These are phyloP conservation scores for Pygathrix nemaeus DNA, from an alignment of 2,113 vertebrate species.

Conservation along the genomic window DNA sequence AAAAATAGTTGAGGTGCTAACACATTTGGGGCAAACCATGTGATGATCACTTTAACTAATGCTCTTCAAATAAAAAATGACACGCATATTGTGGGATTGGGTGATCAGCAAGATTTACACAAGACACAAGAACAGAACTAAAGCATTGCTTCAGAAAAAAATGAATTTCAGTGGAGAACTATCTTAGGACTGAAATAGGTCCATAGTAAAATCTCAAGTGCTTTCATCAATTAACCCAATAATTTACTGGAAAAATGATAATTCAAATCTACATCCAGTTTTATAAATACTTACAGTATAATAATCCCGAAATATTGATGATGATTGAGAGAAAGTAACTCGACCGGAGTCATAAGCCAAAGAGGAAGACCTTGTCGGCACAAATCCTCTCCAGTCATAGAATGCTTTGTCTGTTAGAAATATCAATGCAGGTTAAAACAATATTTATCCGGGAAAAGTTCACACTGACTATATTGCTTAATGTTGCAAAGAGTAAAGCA, in stretches of 20 bases:
- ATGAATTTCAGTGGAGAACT: background rate
- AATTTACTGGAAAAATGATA: background rate
- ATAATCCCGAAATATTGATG: background rate
- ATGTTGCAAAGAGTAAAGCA: constrained; percentile 23
- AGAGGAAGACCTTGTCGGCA: background rate
- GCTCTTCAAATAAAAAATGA: background rate
- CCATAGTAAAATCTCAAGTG: background rate
- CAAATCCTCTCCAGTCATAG: constrained; percentile 64
- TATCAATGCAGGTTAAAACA: constrained; percentile 58
- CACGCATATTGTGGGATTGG: background rate
- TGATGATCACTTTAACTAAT: background rate
- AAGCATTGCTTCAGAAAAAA: background rate
- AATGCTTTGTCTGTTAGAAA: constrained; percentile 64
- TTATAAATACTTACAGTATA: constrained; percentile 56
- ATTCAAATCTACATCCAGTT: background rate
- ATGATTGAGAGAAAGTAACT: background rate
- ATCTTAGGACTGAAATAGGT: constrained; percentile 20
- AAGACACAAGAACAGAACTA: background rate
- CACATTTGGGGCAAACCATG: background rate
- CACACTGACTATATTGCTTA: constrained; percentile 49
- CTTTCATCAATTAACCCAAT: constrained; percentile 12
- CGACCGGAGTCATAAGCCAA: fast-evolving
- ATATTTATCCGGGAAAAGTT: constrained; percentile 59
- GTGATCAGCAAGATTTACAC: background rate
- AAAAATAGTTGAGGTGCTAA: background rate